Evolutionary conservation across 2,797 vertebrate species (phyloP).

Genomic region (Mormyrus hasselquistii): DNA sequence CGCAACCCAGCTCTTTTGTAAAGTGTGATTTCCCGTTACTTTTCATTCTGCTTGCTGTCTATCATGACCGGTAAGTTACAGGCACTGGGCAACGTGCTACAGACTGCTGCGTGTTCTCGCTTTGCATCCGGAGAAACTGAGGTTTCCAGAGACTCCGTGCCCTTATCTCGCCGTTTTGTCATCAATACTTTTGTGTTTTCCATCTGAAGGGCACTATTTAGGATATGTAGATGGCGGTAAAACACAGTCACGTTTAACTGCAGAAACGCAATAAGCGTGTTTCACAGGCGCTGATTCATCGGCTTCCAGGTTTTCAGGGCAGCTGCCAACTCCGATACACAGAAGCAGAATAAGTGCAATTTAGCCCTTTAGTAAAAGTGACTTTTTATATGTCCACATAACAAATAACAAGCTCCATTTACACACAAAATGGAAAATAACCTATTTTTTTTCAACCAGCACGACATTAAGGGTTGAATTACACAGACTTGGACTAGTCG

Average conservation of each 20-base stretch:
- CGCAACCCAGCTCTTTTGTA: not conserved
- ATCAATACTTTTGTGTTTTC: slow-evolving; percentile 1
- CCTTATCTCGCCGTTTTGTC: not conserved
- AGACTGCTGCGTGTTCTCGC: not conserved
- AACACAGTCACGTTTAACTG: not conserved
- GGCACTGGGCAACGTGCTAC: not conserved
- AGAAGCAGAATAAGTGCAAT: not conserved
- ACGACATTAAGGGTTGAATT: not conserved
- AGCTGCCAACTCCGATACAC: not conserved
- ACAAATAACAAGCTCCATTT: not conserved
- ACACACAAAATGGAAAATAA: not conserved
- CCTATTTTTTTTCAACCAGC: not conserved
- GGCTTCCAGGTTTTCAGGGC: not conserved
- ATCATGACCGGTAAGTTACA: not conserved
- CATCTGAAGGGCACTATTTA: not conserved
- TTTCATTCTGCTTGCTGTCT: not conserved
- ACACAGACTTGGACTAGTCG: not conserved
- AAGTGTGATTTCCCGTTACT: not conserved
- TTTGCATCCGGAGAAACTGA: not conserved
- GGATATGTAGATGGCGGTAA: not conserved
- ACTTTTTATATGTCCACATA: not conserved
- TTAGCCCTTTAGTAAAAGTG: slow-evolving; percentile 1
- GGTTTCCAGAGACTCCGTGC: not conserved
- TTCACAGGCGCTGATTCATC: not conserved
- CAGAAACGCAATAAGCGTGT: not conserved